phyloP scores from a whole-genome alignment of 2,113 vertebrate genomes.

The Aptenodytes forsteri region DNA sequence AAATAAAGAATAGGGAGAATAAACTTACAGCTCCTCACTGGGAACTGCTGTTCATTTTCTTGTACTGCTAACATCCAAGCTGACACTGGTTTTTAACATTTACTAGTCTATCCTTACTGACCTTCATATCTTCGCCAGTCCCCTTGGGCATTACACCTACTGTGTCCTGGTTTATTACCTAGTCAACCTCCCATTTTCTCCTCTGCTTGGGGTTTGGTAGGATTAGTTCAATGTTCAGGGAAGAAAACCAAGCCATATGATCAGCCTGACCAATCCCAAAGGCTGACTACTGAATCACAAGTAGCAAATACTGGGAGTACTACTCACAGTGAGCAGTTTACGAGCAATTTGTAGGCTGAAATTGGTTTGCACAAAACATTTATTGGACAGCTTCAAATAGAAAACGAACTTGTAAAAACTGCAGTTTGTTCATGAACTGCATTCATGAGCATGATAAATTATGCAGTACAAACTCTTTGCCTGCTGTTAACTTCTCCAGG shows the following conservation, averaged over 20 bases:
- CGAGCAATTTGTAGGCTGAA: constrained; percentile 41
- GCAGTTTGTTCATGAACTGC: constrained; percentile 36
- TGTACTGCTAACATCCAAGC: not conserved
- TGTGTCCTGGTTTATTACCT: not conserved
- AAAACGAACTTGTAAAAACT: constrained; percentile 34
- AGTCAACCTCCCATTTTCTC: not conserved
- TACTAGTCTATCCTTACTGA: not conserved
- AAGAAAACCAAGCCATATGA: not conserved
- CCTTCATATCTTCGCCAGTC: not conserved
- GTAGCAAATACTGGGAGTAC: not conserved
- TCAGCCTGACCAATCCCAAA: not conserved
- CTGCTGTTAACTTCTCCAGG: not conserved
- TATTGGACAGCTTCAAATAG: constrained; percentile 56
- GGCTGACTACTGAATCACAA: not conserved
- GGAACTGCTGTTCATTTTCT: not conserved
- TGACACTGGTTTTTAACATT: not conserved
- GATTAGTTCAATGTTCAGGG: not conserved
- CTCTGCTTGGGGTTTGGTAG: not conserved
- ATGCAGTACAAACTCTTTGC: not conserved
- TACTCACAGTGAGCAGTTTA: not conserved
- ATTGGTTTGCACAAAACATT: constrained; percentile 54
- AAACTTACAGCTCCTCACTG: not conserved
- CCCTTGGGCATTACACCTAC: not conserved
- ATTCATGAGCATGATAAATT: constrained; percentile 33
- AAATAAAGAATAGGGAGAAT: not conserved